Base-by-base conservation (phyloP, 2,797 vertebrate species). In the Pseudopleuronectes americanus region DNA sequence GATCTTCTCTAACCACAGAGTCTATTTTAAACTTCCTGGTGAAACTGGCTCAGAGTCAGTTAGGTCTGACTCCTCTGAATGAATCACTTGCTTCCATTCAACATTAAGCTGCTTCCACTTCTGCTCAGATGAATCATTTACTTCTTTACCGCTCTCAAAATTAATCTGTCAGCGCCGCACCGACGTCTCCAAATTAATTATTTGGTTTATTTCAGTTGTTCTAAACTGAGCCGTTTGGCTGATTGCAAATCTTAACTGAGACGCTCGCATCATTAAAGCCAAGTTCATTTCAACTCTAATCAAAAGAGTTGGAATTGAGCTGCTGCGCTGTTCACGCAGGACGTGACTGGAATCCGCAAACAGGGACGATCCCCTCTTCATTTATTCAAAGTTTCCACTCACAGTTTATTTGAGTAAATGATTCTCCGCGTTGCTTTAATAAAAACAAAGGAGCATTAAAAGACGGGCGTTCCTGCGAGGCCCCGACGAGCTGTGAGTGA, bases 11-110 rank as follows among this genome's bases (percentile, higher is more conserved):
- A 81, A 55, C 71, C n/a, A 64, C 74, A 72, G 67, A 80, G 65
- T 84, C 85, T 89, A 88, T 90, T 90, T 89, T 87, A 84, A 88
- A 87, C 84, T 79, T 47, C 24, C 69, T 76, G 83, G 81, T 79
- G 80, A 88, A 86, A 73, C 78, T 69, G 81, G 72, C 86, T 89
- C 65, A 71, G 76, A 87, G 58, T 88, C 81, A 55, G 83, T 78
- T 76, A 62, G 58, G 80, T 84, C 36, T n/a, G 66, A 83, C 77
- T 87, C 80, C 73, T 80, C 63, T 87, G 88, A 90, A 89, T 89
- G 84, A 90, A 86, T 86, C 84, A 64, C 77, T 90, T 73, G 74
- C 80, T 83, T 84, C 77, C 87, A 88, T 88, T 89, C 87, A 89
- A 72, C 81, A 74, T 79, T 70, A 82, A 79, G 59, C 72, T 73